Evolutionary conservation across 2,888 invertebrate species (phyloP), one percentile per base, ranked within the genome.

Genomic region (Acanthosepion esculentum): DNA sequence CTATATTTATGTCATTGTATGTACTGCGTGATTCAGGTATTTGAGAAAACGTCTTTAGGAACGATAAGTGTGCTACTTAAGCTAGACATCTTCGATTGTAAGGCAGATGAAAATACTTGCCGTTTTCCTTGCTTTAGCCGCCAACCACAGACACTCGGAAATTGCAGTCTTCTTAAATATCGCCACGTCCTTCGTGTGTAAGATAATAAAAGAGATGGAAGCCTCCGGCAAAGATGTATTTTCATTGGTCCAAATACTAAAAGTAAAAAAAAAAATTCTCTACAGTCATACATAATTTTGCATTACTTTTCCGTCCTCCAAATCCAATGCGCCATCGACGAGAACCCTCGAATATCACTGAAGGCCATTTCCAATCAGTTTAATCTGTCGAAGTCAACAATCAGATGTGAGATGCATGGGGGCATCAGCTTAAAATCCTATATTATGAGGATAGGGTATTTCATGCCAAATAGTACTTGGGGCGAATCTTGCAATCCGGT

Each of bases 361-460:
- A 41, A 15, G 41, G 91, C 91, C 91, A 41, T 91, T 91, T 18
- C 91, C 91, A 91, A 91, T 23, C 91, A 91, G n/a, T 23, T 91
- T 33, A 1, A 33, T 91, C 6, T 91, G 91, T 91, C 91, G 29
- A 20, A 33, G 91, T 91, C 91, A 91, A 91, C 33, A 41, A 91
- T 91, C 20, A 91, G 91, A 91, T 91, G 91, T 91, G n/a, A 4
- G n/a, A 23, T 20, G n/a, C n/a, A 91, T 5, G 29, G 29, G 29
- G 91, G 29, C 91, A 91, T 91, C 91, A 91, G 91, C 26, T 91
- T 26, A n/a, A 91, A 91, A 91, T 91, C 29, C 91, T 91, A 26
- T 91, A 18, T 91, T 23, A 91, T 91, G 91, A 91, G 91, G 26
- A 91, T 4, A 91, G n/a, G 33, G 12, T 33, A 91, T 1, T n/a